Percentiles rank a stretch among this genome's conserved stretches.
phyloP scores from a whole-genome alignment of 1,140 invertebrate genomes.

The Whitmania pigra region DNA sequence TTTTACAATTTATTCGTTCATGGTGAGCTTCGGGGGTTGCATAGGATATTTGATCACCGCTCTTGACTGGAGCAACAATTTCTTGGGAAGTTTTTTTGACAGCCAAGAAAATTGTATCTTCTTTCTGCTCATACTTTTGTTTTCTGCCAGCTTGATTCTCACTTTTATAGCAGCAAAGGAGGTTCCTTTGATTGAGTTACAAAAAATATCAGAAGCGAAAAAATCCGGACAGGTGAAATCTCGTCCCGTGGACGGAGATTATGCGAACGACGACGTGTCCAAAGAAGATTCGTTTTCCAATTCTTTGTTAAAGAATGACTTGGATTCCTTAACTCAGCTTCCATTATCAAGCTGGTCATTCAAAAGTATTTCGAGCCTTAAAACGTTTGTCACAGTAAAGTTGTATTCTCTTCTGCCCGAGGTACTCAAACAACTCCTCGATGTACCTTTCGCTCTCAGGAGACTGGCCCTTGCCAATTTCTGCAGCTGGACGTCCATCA shows the following conservation, averaged over 20 bases:
- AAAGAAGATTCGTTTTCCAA: not conserved
- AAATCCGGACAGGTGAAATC: not conserved
- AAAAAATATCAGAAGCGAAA: slow-evolving; percentile 1
- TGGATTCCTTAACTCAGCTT: not conserved
- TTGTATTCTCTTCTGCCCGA: slow-evolving; percentile 30
- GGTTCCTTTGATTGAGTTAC: slow-evolving; percentile 11
- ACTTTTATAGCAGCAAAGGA: slow-evolving; percentile 35
- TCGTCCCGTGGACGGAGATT: not conserved
- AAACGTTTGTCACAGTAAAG: slow-evolving; percentile 13
- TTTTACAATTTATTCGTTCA: slow-evolving; percentile 45
- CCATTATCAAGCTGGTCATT: slow-evolving; percentile 15
- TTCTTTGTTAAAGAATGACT: not conserved
- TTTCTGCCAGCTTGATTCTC: slow-evolving; percentile 31
- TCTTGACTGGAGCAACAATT: slow-evolving; percentile 42
- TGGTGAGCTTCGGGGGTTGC: slow-evolving; percentile 45
- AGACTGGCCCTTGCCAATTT: slow-evolving; percentile 38
- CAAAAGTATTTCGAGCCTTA: slow-evolving; percentile 12
- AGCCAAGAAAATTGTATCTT: slow-evolving; percentile 38
- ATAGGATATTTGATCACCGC: slow-evolving; percentile 46
- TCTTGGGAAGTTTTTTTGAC: slow-evolving; percentile 34
- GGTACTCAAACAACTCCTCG: slow-evolving; percentile 30
- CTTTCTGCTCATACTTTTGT: slow-evolving; percentile 35
- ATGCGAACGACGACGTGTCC: not conserved
- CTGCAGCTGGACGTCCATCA: slow-evolving; percentile 43
- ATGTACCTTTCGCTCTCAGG: slow-evolving; percentile 39